These are phyloP conservation scores for Sorex araneus DNA, from an alignment of 2,113 vertebrate species.

Conservation along the genomic window DNA sequence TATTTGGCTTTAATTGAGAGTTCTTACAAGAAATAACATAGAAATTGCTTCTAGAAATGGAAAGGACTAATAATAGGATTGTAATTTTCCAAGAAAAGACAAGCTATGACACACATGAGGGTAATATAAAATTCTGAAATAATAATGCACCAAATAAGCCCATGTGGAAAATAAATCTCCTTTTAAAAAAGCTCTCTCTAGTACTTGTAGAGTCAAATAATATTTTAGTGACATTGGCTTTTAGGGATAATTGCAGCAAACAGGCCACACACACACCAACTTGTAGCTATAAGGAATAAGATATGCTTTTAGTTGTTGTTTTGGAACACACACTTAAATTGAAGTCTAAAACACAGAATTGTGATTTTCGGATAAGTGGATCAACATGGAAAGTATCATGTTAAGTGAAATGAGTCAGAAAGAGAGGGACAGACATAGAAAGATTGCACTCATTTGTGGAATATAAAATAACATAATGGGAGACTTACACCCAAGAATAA, in stretches of 20 bases:
- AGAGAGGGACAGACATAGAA: no score
- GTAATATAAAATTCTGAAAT: constrained; percentile 55
- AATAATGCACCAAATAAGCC: constrained; percentile 44
- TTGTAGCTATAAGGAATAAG: not conserved
- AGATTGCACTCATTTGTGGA: no score
- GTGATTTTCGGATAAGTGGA: no score
- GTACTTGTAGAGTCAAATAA: constrained; percentile 12
- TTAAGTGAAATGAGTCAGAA: no score
- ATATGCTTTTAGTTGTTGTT: not conserved
- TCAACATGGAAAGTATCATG: no score
- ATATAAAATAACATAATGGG: no score
- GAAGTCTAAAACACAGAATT: constrained; percentile 25
- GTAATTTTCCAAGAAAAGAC: not conserved
- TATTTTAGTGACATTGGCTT: constrained; percentile 51
- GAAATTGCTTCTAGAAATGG: not conserved
- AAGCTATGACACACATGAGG: not conserved
- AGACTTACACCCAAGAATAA: no score
- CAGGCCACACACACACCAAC: not conserved
- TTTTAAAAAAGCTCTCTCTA: constrained; percentile 39
- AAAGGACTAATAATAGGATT: no score
- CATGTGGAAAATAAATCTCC: constrained; percentile 59
- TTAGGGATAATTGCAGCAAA: constrained; percentile 38
- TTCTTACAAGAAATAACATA: not conserved
- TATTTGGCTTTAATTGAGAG: not conserved
- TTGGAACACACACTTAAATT: constrained; percentile 49